phyloP scores from a whole-genome alignment of 2,113 vertebrate genomes.

The Hystrix cristata region DNA sequence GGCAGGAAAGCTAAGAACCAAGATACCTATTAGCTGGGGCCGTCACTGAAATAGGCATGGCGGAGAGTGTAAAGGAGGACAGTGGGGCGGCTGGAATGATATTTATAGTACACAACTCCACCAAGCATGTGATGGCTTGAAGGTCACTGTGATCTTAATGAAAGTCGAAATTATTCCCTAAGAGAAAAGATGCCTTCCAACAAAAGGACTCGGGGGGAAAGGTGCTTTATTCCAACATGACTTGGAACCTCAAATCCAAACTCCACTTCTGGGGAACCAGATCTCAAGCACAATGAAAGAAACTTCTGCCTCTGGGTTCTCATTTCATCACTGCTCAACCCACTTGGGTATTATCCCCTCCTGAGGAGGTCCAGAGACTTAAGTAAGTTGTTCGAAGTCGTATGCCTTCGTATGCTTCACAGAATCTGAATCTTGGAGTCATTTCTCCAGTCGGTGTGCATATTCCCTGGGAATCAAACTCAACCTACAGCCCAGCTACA shows the following conservation, averaged over 20 bases:
- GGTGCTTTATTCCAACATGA: background rate
- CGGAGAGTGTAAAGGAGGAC: background rate
- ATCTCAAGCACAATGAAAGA: background rate
- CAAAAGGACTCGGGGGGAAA: background rate
- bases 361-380: background rate
- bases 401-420: background rate
- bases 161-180: conserved; percentile 34
- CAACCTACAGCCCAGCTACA: background rate
- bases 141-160: conserved; percentile 48
- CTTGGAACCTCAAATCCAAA: background rate
- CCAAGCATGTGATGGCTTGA: background rate
- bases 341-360: background rate
- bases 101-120: conserved; percentile 20
- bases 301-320: background rate
- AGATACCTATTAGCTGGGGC: background rate
- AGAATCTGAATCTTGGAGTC: conserved; percentile 13
- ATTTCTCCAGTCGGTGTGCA: background rate
- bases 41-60: background rate
- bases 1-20: background rate
- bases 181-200: conserved; percentile 25
- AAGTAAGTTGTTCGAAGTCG: conserved; percentile 6
- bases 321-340: background rate
- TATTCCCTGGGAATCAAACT: background rate
- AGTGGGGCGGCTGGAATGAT: background rate
- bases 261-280: background rate